These are phyloP conservation scores for Phrynosoma blainvillii DNA, from an alignment of 2,113 vertebrate species.

Conservation along the genomic window DNA sequence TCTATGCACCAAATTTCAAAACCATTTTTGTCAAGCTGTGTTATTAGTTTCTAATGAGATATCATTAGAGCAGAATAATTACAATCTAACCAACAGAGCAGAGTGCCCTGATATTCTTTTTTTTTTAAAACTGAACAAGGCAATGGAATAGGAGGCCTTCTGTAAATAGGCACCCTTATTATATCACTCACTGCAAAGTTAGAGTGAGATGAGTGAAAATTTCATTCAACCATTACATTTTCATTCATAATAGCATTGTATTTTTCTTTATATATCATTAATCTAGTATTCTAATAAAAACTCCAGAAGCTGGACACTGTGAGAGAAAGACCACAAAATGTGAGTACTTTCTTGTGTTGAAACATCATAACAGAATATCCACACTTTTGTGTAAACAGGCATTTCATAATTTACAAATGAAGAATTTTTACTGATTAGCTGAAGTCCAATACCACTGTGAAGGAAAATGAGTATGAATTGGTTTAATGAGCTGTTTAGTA, in stretches of 20 bases:
- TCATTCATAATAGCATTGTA: conserved; percentile 4
- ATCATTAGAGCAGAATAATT: conserved; percentile 36
- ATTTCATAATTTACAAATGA: neutral
- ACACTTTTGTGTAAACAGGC: neutral
- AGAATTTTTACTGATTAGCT: too few relatives aligned
- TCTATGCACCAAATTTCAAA: neutral
- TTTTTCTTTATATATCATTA: conserved; percentile 20
- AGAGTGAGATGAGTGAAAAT: conserved; percentile 6
- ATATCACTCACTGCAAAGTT: conserved; percentile 20
- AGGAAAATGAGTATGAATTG: too few relatives aligned
- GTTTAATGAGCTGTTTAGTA: too few relatives aligned
- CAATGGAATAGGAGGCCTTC: conserved; percentile 27
- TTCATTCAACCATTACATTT: neutral
- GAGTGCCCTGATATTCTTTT: neutral
- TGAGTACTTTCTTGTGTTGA: neutral
- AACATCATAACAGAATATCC: neutral
- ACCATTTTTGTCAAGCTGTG: neutral
- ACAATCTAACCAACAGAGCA: conserved; percentile 27
- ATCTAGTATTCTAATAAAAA: conserved; percentile 37
- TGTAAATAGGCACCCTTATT: conserved; percentile 21
- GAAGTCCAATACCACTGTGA: too few relatives aligned
- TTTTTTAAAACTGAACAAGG: conserved; percentile 6
- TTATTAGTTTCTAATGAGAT: neutral
- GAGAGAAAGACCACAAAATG: neutral
- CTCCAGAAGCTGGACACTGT: neutral